These are phyloP conservation scores for Piaya cayana DNA, from an alignment of 2,113 vertebrate species.

Conservation along the genomic window DNA sequence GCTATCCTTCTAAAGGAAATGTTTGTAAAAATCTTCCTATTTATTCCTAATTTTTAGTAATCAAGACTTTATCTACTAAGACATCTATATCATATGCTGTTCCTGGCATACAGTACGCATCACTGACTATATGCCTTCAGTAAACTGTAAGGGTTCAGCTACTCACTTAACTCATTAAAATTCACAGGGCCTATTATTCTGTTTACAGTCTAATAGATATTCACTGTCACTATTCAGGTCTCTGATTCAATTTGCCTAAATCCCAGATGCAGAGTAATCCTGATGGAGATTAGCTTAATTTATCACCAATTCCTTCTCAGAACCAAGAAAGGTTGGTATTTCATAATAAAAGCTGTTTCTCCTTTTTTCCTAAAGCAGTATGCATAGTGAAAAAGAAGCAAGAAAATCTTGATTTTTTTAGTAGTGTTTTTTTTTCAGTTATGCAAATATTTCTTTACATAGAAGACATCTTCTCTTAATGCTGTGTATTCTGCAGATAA, in stretches of 20 bases:
- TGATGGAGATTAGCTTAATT: constrained; percentile 84
- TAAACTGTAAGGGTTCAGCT: constrained; percentile 54
- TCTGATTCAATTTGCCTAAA: constrained; percentile 86
- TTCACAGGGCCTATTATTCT: constrained; percentile 76
- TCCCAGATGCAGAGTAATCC: constrained; percentile 80
- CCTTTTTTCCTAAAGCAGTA: not conserved
- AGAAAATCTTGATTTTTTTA: not conserved
- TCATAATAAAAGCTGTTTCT: constrained; percentile 61
- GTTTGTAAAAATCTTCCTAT: not conserved
- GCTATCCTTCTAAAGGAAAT: not conserved
- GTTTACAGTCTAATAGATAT: constrained; percentile 85
- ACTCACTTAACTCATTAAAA: constrained; percentile 81
- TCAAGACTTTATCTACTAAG: constrained; percentile 43
- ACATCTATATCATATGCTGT: constrained; percentile 20
- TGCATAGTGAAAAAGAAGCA: not conserved
- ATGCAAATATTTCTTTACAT: not conserved
- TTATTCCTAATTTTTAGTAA: constrained; percentile 1
- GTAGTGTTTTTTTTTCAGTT: not conserved
- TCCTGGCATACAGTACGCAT: constrained; percentile 27
- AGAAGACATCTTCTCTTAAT: not conserved
- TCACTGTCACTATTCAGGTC: constrained; percentile 80
- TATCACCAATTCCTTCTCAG: constrained; percentile 79
- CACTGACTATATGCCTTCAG: constrained; percentile 44
- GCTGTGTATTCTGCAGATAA: not conserved
- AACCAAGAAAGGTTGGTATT: constrained; percentile 60